phyloP scores from a whole-genome alignment of 92 coral and sea anemone genomes.

The Parazoanthus atlanticus region DNA sequence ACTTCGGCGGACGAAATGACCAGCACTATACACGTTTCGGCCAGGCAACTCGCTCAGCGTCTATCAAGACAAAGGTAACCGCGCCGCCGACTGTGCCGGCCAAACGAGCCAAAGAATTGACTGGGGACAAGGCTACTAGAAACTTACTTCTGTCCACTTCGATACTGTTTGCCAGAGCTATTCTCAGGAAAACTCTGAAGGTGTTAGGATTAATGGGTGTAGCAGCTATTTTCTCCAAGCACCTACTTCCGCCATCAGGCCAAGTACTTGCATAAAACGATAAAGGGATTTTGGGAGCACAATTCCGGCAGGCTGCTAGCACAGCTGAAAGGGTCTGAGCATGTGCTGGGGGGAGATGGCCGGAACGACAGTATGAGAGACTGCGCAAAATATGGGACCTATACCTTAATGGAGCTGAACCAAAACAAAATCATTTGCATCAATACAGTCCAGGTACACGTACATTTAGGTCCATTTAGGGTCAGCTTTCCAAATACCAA shows the following conservation, averaged over 20 bases:
- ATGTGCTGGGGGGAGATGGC: constrained; percentile 45
- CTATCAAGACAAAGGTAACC: too few species aligned
- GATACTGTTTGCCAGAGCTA: constrained; percentile 39
- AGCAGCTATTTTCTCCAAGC: not conserved
- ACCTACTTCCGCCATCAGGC: constrained; percentile 46
- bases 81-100: too few species aligned
- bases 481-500: too few species aligned
- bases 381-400: constrained; percentile 49
- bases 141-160: constrained; percentile 27
- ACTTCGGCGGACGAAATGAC: too few species aligned
- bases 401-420: constrained; percentile 17
- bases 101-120: too few species aligned
- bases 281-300: constrained; percentile 18
- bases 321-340: not conserved
- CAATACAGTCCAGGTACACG: constrained; percentile 37
- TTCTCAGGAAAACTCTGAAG: constrained; percentile 25
- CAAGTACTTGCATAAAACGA: constrained; percentile 7
- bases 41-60: too few species aligned
- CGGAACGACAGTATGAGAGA: constrained; percentile 42
- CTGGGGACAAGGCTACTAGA: not conserved
- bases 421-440: constrained; percentile 26
- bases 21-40: too few species aligned
- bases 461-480: too few species aligned
- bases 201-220: constrained; percentile 27
- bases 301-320: not conserved